These are phyloP conservation scores for Salticus scenicus DNA, from an alignment of 2,888 invertebrate species.

Conservation along the genomic window DNA sequence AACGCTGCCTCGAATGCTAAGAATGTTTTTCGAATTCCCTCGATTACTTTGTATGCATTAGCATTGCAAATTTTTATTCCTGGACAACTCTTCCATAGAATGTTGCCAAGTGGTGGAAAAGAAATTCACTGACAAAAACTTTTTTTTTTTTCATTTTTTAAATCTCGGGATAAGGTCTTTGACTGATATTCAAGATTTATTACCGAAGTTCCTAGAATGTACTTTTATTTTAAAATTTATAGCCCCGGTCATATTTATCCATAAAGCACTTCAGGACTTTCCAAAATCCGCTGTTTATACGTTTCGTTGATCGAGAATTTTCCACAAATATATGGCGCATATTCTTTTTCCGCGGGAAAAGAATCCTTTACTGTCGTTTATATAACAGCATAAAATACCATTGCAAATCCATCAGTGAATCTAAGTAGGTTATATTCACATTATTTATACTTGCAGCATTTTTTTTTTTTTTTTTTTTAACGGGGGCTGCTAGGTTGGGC, in stretches of 20 bases:
- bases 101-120: constrained; percentile 7
- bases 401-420: background rate
- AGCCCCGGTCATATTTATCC: background rate
- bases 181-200: constrained; percentile 1
- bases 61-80: background rate
- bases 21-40: constrained; percentile 6
- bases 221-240: background rate
- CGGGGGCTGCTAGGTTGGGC: too few relatives aligned
- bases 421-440: background rate
- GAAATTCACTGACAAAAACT: background rate
- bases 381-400: background rate
- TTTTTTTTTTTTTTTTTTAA: too few relatives aligned
- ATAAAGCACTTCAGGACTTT: background rate
- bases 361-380: background rate
- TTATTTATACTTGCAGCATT: too few relatives aligned
- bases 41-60: background rate
- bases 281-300: background rate
- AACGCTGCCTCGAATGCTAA: background rate
- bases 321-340: background rate
- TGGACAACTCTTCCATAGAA: background rate
- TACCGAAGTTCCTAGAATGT: background rate
- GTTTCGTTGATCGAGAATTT: background rate
- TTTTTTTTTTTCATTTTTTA: too few relatives aligned
- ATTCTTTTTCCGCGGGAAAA: background rate
- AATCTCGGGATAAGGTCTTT: background rate